These are phyloP conservation scores for Latrodectus elegans DNA, from an alignment of 2,888 invertebrate genomes.

Conservation along the genomic window DNA sequence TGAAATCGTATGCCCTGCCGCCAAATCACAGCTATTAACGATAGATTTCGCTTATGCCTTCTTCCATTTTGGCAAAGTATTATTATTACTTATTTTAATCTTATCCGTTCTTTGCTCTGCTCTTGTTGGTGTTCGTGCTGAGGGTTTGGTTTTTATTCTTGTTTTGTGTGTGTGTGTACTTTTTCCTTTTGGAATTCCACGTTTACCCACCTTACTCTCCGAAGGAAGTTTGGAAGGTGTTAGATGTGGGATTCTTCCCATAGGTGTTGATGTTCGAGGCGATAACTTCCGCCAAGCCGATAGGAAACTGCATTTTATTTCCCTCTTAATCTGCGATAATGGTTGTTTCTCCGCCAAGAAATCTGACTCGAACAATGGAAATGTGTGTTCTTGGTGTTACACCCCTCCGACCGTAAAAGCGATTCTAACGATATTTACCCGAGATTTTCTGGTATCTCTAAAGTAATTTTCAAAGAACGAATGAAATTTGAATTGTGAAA, in stretches of 20 bases:
- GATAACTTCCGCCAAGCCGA: neutral
- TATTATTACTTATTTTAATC: neutral
- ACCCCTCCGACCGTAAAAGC: too few species aligned
- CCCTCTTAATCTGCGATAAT: too few species aligned
- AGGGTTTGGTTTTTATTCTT: neutral
- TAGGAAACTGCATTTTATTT: too few species aligned
- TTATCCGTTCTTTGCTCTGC: neutral
- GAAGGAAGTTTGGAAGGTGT: neutral
- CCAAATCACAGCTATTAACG: conserved; percentile 39
- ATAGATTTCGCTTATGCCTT: conserved; percentile 14
- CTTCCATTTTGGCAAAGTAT: neutral
- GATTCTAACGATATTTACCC: too few species aligned
- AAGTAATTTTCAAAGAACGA: too few species aligned
- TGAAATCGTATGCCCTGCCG: conserved; percentile 26
- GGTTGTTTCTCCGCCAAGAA: too few species aligned
- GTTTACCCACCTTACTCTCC: neutral
- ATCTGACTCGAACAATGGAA: too few species aligned
- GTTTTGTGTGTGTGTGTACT: neutral
- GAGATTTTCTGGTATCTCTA: too few species aligned
- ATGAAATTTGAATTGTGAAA: too few species aligned
- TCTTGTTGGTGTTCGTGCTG: neutral
- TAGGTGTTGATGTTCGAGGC: neutral
- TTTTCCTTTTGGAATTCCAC: neutral
- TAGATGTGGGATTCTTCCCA: neutral
- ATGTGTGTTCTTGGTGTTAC: too few species aligned